Evolutionary conservation across 2,888 invertebrate species (phyloP).

Genomic region (Adelognathus sp.): DNA sequence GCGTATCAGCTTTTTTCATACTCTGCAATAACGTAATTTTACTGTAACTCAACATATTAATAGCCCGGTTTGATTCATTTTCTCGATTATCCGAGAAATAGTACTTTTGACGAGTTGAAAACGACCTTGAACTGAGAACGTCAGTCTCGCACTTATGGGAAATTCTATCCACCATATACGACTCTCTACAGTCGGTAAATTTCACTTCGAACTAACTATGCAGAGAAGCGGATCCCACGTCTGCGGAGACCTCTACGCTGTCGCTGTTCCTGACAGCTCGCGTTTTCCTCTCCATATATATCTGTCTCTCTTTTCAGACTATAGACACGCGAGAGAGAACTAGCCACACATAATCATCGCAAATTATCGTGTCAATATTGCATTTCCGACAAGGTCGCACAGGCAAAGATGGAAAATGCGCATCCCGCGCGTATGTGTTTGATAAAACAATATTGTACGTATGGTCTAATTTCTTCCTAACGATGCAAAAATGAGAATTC

Average conservation of each 20-base stretch:
- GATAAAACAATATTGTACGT: not conserved
- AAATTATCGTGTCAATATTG: conserved; percentile 28
- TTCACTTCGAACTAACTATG: not conserved
- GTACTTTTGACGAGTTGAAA: not conserved
- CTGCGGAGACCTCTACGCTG: not conserved
- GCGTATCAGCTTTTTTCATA: not conserved
- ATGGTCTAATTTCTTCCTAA: not conserved
- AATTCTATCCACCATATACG: not conserved
- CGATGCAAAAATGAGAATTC: not conserved
- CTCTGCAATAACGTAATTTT: not conserved
- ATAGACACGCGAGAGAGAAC: not conserved
- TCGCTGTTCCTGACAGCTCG: not conserved
- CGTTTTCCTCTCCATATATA: too few species aligned
- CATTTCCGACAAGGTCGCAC: conserved; percentile 12
- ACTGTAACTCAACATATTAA: not conserved
- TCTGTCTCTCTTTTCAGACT: not conserved
- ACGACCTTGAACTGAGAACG: not conserved
- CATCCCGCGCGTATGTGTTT: not conserved
- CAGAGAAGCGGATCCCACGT: not conserved
- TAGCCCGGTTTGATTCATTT: not conserved
- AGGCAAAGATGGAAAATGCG: not conserved
- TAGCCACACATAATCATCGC: not conserved
- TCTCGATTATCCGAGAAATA: not conserved
- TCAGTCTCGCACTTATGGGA: not conserved
- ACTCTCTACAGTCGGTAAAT: not conserved